Evolutionary conservation across 2,113 vertebrate species (phyloP), one percentile per base, ranked within the genome.

Genomic region (Lasiurus borealis): DNA sequence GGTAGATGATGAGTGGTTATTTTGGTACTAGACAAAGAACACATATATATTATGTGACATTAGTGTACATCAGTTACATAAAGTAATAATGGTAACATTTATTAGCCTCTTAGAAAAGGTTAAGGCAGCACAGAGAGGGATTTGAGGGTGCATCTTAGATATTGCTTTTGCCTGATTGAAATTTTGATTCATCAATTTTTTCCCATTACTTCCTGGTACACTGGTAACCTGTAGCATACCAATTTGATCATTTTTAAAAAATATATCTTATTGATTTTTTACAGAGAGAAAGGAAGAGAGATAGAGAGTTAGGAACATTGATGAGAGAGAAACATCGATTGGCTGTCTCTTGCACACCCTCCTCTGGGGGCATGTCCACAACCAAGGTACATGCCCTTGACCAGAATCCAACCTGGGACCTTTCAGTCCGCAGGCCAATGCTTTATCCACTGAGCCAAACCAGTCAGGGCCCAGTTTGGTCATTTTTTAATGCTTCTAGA

Each of bases 141-240:
- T 78, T 46, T 94, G 71, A 96, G n/a, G 8, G 27, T 73, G 14
- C 34, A 66, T 77, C n/a, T 85, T 76, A 87, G 54, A 88, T 21
- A 36, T 6, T 75, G 31, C 1, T 81, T 86, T 88, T 84, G 52
- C 13, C 68, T 81, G 8, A 64, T 5, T 72, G 68, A 90, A 90
- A 91, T 73, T 59, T 29, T 68, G 77, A 72, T 77, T 88, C 31
- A 87, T 80, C 59, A 36, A 6, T 57, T 85, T 77, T 52, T 81
- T 36, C 12, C 8, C 29, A 66, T 93, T n/a, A 16, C n/a, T 48
- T 78, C 5, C 44, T 73, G 76, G 6, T 48, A 72, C 85, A 48
- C 40, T 78, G 8, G 34, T 18, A 29, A 93, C 44, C 48, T 21
- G 2, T 36, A 34, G 54, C 6, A 34, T 46, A 40, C 14, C 6